Evolutionary conservation across 1,140 invertebrate genomes (phyloP).

Genomic region (Bombus breviceps): DNA sequence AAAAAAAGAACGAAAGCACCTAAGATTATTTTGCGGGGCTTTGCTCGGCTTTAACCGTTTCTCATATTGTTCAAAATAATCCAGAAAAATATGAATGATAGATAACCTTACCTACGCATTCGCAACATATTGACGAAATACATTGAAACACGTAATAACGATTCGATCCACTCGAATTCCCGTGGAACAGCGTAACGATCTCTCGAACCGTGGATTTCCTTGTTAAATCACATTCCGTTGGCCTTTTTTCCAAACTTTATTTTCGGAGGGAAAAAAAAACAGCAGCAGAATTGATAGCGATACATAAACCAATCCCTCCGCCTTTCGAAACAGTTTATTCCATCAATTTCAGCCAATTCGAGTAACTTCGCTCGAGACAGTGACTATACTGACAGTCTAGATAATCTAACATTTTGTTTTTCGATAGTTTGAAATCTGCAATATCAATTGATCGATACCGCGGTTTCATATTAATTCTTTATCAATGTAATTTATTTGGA

Average conservation of each 20-base stretch:
- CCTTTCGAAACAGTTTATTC: conserved; percentile 11
- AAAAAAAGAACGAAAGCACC: conserved; percentile 18
- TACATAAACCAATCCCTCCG: background rate
- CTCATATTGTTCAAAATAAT: background rate
- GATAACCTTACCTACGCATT: conserved; percentile 61
- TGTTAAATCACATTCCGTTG: conserved; percentile 14
- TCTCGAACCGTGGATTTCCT: background rate
- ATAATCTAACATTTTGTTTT: conserved; percentile 5
- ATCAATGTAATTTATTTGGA: background rate
- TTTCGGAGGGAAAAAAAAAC: background rate
- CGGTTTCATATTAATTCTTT: background rate
- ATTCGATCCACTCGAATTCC: background rate
- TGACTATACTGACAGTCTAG: conserved; percentile 10
- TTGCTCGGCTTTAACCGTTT: background rate
- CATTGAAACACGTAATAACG: conserved; percentile 31
- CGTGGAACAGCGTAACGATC: background rate
- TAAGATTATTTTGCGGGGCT: background rate
- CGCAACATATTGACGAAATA: conserved; percentile 50
- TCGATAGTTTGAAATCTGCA: conserved; percentile 9
- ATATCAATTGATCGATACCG: background rate
- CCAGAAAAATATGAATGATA: background rate
- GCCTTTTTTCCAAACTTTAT: background rate
- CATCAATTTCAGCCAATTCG: conserved; percentile 15
- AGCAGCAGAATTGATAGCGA: background rate
- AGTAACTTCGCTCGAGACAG: conserved; percentile 3